Evolutionary conservation across 2,888 invertebrate species (phyloP), one percentile per base, ranked within the genome.

Genomic region (Labia minor): DNA sequence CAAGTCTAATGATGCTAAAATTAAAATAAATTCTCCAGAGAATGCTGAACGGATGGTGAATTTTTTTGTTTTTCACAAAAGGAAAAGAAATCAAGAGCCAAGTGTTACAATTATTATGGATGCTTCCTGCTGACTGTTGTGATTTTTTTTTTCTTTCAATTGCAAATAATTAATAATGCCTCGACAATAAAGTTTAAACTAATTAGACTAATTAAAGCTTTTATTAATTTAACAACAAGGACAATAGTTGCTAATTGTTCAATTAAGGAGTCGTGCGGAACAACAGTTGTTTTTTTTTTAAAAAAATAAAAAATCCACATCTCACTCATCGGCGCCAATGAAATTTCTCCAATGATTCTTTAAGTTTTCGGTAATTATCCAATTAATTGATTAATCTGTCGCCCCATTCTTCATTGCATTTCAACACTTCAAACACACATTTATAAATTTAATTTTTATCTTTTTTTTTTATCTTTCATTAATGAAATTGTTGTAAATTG

Each of bases 241-340:
- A 49, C 49, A 49, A 49, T 49, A 49, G 49, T 49, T 49, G 49
- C 49, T 49, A 49, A 49, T 49, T 49, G 49, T 49, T 49, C 49
- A 49, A 49, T 49, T 49, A 49, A 49, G 49, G 49, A 49, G 26
- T 26, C 26, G 26, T 26, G 26, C 26, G 26, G 26, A 26, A 26
- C 26, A 26, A 26, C 26, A 26, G 26, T 26, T 26, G 26, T 26
- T 26, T 8, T 26, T 26, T n/a, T n/a, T n/a, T n/a, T n/a, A n/a
- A n/a, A n/a, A n/a, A n/a, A n/a, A n/a, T n/a, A n/a, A n/a, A n/a
- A 26, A 26, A 26, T 26, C 26, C 26, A 26, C 26, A 26, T 26
- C 26, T 26, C 26, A 26, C 26, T 26, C 26, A 26, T 26, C 26
- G 26, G 26, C 26, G 8, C 4, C 26, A 3, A 6, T 8, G 26